Conservation (phyloP, 2,888 invertebrate species). For the Troides aeacus region DNA sequence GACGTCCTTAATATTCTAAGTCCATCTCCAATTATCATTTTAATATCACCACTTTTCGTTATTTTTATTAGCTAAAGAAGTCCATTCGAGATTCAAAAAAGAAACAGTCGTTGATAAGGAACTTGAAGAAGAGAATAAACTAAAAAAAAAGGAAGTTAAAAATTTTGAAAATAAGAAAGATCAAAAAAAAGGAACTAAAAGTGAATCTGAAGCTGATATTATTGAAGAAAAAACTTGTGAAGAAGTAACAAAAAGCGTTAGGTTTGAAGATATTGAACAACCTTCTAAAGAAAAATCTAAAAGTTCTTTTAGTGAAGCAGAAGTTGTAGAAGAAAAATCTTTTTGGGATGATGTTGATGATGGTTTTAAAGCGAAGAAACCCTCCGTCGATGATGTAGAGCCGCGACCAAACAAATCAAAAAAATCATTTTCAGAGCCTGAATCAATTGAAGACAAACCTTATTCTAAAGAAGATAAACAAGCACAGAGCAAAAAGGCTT, state of each 20-base stretch:
- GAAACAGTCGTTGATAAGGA: conserved; percentile 74
- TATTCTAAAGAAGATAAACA: conserved; percentile 64
- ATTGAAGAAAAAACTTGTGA: conserved; percentile 53
- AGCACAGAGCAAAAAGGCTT: conserved; percentile 48
- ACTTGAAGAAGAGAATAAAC: conserved; percentile 63
- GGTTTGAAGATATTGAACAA: conserved; percentile 46
- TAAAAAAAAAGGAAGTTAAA: conserved; percentile 48
- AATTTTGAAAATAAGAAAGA: conserved; percentile 45
- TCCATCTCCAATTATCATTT: conserved; percentile 37
- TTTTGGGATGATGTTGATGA: conserved; percentile 60
- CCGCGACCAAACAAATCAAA: conserved; percentile 43
- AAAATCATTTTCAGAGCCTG: conserved; percentile 54
- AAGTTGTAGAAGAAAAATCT: conserved; percentile 56
- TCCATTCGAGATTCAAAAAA: conserved; percentile 72
- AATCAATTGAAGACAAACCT: conserved; percentile 53
- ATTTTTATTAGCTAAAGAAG: conserved; percentile 74
- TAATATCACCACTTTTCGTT: conserved; percentile 51
- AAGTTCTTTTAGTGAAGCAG: conserved; percentile 54
- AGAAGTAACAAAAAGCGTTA: conserved; percentile 45
- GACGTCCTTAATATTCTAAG: conserved; percentile 53
- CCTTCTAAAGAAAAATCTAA: conserved; percentile 33
- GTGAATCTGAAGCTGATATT: conserved; percentile 52
- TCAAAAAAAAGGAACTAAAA: conserved; percentile 48
- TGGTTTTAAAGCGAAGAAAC: conserved; percentile 46
- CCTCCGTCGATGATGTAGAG: conserved; percentile 46